Base-by-base conservation (phyloP, 2,797 vertebrate genomes). In the Scomberomorus guttatus region DNA sequence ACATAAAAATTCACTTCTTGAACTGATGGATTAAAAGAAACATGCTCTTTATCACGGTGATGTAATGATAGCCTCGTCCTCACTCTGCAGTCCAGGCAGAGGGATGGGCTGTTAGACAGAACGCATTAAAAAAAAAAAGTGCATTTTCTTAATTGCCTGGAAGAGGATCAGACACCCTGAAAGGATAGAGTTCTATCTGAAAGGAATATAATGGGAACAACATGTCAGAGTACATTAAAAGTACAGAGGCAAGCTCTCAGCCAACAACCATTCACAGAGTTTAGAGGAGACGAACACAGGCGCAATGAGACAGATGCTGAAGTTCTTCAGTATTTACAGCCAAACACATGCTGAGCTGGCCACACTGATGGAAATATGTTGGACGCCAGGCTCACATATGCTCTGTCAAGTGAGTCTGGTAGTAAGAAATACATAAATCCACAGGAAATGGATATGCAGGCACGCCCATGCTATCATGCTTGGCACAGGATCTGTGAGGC, bases 101-200 rank as follows among this genome's bases (percentile, higher is more conserved):
- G 13, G 25, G 48, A 57, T 6, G 22, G 8, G 46, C 34, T 39
- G 44, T 48, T 64, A 34, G 68, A 81, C 68, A 42, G 63, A 15
- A 17, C 5, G 17, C 55, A 27, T 32, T 1, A 32, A 32, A 67
- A 10, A 37, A 44, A 42, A 46, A 81, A 42, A 24, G 11, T 6
- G 13, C 0, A 20, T 56, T 64, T 75, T 64, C 27, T 34, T 14
- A 32, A 6, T 37, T 1, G 2, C 25, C 71, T 89, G 83, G 85
- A 83, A 13, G 57, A 14, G 1, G 77, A 86, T 85, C 81, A 83
- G 39, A 72, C 39, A 2, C 8, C 29, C 9, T 4, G 34, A 68
- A 25, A 55, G 61, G 64, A 12, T 29, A 50, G 34, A 20, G 27
- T 34, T 42, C 9, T 63, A 63, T 72, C 64, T 50, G 42, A 78